Evolutionary conservation across 2,797 vertebrate species (phyloP), one percentile per base, ranked within the genome.

Genomic region (Falco biarmicus): DNA sequence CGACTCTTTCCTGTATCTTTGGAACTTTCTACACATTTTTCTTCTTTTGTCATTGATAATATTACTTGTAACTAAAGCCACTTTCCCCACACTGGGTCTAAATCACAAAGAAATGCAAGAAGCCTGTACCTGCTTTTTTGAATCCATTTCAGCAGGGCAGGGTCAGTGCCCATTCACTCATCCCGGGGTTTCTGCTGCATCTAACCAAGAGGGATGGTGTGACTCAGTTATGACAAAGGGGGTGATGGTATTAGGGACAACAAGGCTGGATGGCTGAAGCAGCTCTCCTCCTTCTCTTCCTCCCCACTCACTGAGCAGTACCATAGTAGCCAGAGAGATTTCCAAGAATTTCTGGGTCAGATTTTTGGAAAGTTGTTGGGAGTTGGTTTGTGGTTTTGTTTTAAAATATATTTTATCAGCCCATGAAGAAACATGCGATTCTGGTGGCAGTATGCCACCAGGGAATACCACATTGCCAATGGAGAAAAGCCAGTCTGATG

Each of bases 341-440:
- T 91, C 68, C 85, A 94, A 53, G 79, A 93, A 92, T 66, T 80
- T 87, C 71, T 94, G 57, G 28, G 59, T 48, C 71, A 54, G 37
- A 64, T 87, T 77, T 74, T 3, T 83, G 84, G 74, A 87, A 85
- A 84, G 69, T 22, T 57, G 26, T 43, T 59, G 37, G 70, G 65
- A 25, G 10, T 51, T 43, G 17, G 26, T 85, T 64, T 81, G 39
- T 47, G 39, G 37, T 37, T 37, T 2, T 50, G 39, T 87, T 78
- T 65, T n/a, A 1, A 15, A 86, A 64, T 48, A 48, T n/a, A 78
- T 64, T 64, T 7, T 88, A 75, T 37, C 37, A 57, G 73, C 29
- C 50, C 61, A 65, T 1, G 2, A 43, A 91, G 59, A 24, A 91
- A 71, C 9, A 56, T 19, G 45, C 3, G 6, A 93, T 28, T 63